Percentiles rank a stretch among this genome's conserved stretches.
Conservation (phyloP, 2,797 vertebrate genomes). For the Pterois miles region DNA sequence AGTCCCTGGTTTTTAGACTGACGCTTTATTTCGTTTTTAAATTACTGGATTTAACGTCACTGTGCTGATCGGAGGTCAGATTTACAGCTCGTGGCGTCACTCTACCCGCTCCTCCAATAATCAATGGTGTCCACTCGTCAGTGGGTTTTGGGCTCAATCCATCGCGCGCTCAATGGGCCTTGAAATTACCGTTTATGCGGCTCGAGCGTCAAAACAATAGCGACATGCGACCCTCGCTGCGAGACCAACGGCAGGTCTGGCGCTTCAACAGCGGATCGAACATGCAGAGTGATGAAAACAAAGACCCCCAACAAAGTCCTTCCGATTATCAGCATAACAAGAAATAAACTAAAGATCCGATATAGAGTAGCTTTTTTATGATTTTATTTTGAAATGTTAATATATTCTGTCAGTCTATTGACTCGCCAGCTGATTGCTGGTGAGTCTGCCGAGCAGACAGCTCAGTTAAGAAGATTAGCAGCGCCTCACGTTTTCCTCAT, state of each 20-base stretch:
- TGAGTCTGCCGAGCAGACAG: constrained; percentile 82
- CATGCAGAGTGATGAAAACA: constrained; percentile 7
- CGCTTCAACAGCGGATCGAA: constrained; percentile 43
- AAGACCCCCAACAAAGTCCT: background rate
- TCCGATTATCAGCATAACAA: background rate
- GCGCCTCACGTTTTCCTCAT: constrained; percentile 76
- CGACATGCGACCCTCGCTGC: constrained; percentile 72
- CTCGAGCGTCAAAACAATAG: constrained; percentile 80
- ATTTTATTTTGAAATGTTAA: constrained; percentile 11
- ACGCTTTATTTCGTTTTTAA: background rate
- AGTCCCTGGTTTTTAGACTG: background rate
- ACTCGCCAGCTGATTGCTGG: constrained; percentile 64
- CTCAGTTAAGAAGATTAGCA: constrained; percentile 82
- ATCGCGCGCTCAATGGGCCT: constrained; percentile 84
- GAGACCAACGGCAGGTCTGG: constrained; percentile 79
- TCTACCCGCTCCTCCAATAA: constrained; percentile 58
- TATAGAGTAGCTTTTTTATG: background rate
- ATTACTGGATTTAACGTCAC: background rate
- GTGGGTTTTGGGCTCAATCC: constrained; percentile 78
- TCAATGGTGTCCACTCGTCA: constrained; percentile 69
- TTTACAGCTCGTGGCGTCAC: constrained; percentile 47
- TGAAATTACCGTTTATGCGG: constrained; percentile 83
- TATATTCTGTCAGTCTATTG: constrained; percentile 41
- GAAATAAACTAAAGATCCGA: background rate
- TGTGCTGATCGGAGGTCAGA: background rate